Percentiles rank a stretch among this genome's conserved stretches.
phyloP scores from a whole-genome alignment of 2,888 invertebrate species.

The Thysanoteuthis rhombus region DNA sequence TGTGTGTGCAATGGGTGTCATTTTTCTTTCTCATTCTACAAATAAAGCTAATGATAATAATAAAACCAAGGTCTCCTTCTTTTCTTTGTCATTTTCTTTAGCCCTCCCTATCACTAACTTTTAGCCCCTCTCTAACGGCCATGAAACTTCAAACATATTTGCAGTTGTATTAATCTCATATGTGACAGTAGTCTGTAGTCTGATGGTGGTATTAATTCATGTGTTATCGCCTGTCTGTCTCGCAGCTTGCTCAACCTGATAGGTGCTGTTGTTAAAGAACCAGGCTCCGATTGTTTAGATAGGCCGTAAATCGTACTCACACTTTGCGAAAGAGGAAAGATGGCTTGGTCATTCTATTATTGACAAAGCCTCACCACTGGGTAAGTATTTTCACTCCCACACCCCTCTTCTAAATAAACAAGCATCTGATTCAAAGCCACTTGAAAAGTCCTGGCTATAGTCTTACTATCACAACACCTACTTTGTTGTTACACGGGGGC shows the following conservation, averaged over 20 bases:
- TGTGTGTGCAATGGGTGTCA: too few relatives aligned
- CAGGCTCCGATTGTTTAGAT: neutral
- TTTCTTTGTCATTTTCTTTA: too few relatives aligned
- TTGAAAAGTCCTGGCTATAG: constrained; percentile 22
- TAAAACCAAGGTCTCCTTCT: too few relatives aligned
- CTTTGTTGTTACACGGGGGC: constrained; percentile 18
- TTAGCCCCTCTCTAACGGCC: neutral
- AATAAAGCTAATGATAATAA: too few relatives aligned
- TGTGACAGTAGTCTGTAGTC: neutral
- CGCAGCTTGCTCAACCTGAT: neutral
- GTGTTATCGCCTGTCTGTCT: neutral
- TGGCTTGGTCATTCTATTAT: neutral
- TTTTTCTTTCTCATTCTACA: too few relatives aligned
- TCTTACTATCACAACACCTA: constrained; percentile 26
- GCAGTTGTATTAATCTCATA: neutral
- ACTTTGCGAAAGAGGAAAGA: neutral
- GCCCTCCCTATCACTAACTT: too few relatives aligned
- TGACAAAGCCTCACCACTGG: constrained; percentile 12
- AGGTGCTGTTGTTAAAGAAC: neutral
- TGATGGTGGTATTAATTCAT: neutral
- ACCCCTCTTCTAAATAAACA: constrained; percentile 16
- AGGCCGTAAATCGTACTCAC: neutral
- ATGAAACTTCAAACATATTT: neutral
- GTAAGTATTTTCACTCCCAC: neutral
- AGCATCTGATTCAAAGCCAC: constrained; percentile 18